Percentiles rank a stretch among this genome's conserved stretches.
phyloP scores from a whole-genome alignment of 2,888 invertebrate species.

The Oxystoma pomonae region DNA sequence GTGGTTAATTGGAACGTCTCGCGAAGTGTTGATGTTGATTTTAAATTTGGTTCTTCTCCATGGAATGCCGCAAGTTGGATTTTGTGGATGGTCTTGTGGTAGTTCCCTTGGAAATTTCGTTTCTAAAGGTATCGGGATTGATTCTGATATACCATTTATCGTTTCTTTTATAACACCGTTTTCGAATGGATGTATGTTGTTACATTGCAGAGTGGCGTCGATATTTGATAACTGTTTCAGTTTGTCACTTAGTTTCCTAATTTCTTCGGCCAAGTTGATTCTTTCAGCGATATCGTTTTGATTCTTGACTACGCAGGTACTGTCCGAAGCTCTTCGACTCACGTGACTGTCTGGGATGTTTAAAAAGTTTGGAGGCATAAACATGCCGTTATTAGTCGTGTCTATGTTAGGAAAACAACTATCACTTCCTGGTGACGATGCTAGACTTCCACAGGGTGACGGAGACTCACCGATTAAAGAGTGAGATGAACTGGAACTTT shows the following conservation, averaged over 20 bases:
- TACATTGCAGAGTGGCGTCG: slow-evolving; percentile 23
- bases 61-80: slow-evolving; percentile 35
- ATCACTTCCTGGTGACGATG: slow-evolving; percentile 61
- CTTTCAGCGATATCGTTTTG: slow-evolving; percentile 58
- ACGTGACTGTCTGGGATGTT: slow-evolving; percentile 31
- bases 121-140: slow-evolving; percentile 28
- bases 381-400: slow-evolving; percentile 24
- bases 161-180: slow-evolving; percentile 8
- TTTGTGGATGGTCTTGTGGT: slow-evolving; percentile 33
- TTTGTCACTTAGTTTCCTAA: slow-evolving; percentile 77
- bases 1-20: slow-evolving; percentile 60
- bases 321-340: slow-evolving; percentile 69
- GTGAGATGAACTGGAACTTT: slow-evolving; percentile 38
- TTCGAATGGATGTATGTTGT: slow-evolving; percentile 11
- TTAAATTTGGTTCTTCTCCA: slow-evolving; percentile 59
- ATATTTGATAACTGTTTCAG: slow-evolving; percentile 65
- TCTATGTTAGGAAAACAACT: slow-evolving; percentile 38
- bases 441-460: slow-evolving; percentile 72
- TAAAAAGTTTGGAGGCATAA: slow-evolving; percentile 19
- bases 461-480: slow-evolving; percentile 71
- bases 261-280: slow-evolving; percentile 75
- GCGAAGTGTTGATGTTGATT: slow-evolving; percentile 59
- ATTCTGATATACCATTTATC: slow-evolving; percentile 12
- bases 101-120: slow-evolving; percentile 21
- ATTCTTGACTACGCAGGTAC: slow-evolving; percentile 62